phyloP scores from a whole-genome alignment of 1,140 invertebrate species.

The Rhizoglyphus robini region DNA sequence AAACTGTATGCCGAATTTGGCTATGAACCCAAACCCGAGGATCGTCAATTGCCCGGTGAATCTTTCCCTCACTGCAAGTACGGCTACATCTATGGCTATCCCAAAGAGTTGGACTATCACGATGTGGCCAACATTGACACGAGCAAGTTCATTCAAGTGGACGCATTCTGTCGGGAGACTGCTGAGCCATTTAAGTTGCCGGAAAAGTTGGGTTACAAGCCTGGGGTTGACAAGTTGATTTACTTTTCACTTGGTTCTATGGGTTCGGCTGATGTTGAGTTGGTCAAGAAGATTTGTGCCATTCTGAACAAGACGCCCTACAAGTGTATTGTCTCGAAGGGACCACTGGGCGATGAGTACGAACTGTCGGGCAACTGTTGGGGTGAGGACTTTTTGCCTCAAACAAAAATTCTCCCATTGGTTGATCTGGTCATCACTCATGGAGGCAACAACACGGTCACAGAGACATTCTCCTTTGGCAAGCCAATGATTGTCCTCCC shows the following conservation, averaged over 20 bases:
- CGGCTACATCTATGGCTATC: background rate
- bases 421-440: no score
- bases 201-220: no score
- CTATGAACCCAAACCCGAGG: background rate
- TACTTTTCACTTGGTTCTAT: no score
- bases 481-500: no score
- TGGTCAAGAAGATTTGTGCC: background rate
- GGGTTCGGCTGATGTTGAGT: slow-evolving; percentile 7
- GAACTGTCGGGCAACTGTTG: background rate
- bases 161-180: background rate
- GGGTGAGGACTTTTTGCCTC: slow-evolving; percentile 8
- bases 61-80: background rate
- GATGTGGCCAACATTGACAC: background rate
- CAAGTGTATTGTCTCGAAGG: no score
- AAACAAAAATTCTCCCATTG: no score
- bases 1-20: background rate
- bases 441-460: no score
- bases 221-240: no score
- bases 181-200: background rate
- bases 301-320: slow-evolving; percentile 16
- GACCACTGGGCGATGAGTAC: no score
- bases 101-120: no score
- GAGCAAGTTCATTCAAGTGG: background rate
- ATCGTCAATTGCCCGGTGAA: background rate
- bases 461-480: no score